phyloP scores from a whole-genome alignment of 2,797 vertebrate species.

The Ceyx erithaca region DNA sequence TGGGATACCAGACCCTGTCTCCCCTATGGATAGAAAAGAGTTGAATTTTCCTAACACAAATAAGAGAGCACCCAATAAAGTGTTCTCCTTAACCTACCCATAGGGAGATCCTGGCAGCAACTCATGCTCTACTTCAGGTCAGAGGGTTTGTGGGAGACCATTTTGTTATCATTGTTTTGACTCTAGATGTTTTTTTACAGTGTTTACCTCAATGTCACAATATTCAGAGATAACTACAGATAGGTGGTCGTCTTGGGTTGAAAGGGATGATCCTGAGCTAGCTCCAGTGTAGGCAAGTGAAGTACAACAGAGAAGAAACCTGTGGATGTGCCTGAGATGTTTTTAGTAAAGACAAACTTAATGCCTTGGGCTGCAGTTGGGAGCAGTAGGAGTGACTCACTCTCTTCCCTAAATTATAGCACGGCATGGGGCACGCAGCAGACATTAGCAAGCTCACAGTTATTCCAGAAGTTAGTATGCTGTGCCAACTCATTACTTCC shows the following conservation, averaged over 20 bases:
- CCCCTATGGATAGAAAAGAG: accelerated
- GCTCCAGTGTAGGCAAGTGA: background rate
- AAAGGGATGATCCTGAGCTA: background rate
- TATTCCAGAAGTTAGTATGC: conserved; percentile 43
- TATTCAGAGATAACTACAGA: background rate
- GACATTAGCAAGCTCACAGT: conserved; percentile 32
- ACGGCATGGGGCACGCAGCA: conserved; percentile 29
- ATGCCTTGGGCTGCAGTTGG: conserved; percentile 17
- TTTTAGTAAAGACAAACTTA: background rate
- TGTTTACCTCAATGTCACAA: background rate
- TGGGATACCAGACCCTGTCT: background rate
- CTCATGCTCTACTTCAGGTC: background rate
- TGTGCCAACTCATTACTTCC: conserved; percentile 60
- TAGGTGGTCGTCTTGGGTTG: background rate
- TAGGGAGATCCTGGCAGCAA: background rate
- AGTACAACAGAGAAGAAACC: background rate
- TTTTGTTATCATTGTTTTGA: background rate
- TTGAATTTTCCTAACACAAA: background rate
- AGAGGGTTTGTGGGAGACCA: background rate
- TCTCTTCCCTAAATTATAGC: conserved; percentile 45
- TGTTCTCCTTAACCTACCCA: background rate
- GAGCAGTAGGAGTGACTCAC: conserved; percentile 41
- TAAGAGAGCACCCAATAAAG: background rate
- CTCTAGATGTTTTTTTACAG: background rate
- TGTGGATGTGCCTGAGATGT: background rate